Evolutionary conservation across 2,888 invertebrate genomes (phyloP).

Genomic region (Psococerastis gibbosa): DNA sequence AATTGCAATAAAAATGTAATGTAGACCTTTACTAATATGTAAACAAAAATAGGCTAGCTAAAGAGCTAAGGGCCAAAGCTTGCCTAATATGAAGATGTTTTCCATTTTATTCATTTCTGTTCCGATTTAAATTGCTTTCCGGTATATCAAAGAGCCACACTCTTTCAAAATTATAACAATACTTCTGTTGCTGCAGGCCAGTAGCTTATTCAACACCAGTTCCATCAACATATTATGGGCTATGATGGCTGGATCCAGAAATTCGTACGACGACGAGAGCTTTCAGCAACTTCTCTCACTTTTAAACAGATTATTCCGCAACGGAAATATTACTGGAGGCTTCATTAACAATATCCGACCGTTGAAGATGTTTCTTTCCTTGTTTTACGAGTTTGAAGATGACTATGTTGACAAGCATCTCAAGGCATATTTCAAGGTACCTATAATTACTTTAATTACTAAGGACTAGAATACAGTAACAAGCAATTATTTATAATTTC

Average conservation of each 20-base stretch:
- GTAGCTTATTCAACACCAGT: not conserved
- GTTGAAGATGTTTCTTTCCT: not conserved
- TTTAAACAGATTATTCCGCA: not conserved
- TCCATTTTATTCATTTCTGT: too few relatives aligned
- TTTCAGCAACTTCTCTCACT: not conserved
- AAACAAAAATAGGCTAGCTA: too few relatives aligned
- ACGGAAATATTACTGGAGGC: conserved; percentile 1
- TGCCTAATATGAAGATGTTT: too few relatives aligned
- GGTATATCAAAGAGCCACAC: too few relatives aligned
- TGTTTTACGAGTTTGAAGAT: not conserved
- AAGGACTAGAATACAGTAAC: too few relatives aligned
- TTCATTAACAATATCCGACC: not conserved
- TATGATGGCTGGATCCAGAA: not conserved
- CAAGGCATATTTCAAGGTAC: not conserved
- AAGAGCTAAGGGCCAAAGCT: too few relatives aligned
- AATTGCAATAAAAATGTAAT: too few relatives aligned
- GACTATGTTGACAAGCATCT: not conserved
- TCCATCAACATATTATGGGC: not conserved
- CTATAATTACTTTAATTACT: too few relatives aligned
- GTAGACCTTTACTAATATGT: too few relatives aligned
- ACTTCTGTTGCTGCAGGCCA: not conserved
- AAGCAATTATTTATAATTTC: too few relatives aligned
- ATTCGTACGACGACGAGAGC: not conserved
- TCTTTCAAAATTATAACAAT: too few relatives aligned
- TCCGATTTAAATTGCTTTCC: too few relatives aligned